Conservation (phyloP, 2,888 invertebrate genomes). For the Psylliodes chrysocephalus region DNA sequence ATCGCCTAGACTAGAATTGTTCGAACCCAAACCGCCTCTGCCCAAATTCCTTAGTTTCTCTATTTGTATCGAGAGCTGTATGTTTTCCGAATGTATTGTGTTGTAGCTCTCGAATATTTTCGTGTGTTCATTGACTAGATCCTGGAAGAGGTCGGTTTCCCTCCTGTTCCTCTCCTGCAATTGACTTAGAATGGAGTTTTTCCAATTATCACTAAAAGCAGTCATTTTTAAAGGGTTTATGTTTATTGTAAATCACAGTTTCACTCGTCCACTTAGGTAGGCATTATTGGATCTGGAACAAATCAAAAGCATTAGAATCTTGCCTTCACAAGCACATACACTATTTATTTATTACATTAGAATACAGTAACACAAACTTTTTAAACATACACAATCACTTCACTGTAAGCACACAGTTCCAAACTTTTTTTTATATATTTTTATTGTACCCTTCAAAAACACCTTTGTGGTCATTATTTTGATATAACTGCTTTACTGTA, state of each 20-base stretch:
- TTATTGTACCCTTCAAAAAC: no score
- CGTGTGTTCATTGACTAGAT: conserved; percentile 85
- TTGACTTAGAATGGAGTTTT: conserved; percentile 75
- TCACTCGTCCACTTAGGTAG: conserved; percentile 35
- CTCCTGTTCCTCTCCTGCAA: conserved; percentile 79
- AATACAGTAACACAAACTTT: conserved; percentile 34
- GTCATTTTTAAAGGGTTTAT: conserved; percentile 24
- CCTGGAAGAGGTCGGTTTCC: conserved; percentile 80
- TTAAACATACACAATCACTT: conserved; percentile 37
- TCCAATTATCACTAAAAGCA: conserved; percentile 66
- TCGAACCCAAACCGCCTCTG: conserved; percentile 48
- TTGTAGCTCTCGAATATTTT: conserved; percentile 86
- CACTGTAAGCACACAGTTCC: conserved; percentile 22
- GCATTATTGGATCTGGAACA: conserved; percentile 41
- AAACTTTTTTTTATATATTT: no score
- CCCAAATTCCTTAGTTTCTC: conserved; percentile 79
- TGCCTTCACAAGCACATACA: not conserved
- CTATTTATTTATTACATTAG: conserved; percentile 7
- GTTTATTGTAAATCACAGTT: conserved; percentile 20
- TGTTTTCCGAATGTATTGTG: conserved; percentile 82
- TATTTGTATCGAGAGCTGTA: conserved; percentile 85
- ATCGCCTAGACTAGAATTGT: conserved; percentile 57
- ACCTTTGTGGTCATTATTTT: no score
- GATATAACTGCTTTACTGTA: not conserved
- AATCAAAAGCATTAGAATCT: conserved; percentile 29